Evolutionary conservation across 2,888 invertebrate genomes (phyloP), one percentile per base, ranked within the genome.

Genomic region (Incurvaria masculella): DNA sequence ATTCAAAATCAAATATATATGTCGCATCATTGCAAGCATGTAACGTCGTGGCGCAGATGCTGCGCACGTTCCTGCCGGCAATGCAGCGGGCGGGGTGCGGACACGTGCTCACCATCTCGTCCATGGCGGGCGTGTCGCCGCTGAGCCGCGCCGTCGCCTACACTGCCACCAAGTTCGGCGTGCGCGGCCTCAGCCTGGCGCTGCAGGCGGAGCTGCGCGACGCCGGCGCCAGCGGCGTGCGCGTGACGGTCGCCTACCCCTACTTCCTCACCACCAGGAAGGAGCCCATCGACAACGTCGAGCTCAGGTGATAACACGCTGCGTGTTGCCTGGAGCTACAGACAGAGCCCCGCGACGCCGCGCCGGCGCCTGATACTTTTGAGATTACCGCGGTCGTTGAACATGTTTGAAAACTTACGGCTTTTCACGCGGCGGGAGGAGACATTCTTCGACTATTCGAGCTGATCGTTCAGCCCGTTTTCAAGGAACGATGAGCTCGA

Each of bases 51-150:
- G 48, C 52, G 19, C 51, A 76, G 75, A 70, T 68, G 39, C 63
- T 69, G 18, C 65, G 70, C 49, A 66, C 68, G 42, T 73, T 75
- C 54, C 52, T 76, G 41, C 68, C 70, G 1, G 66, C 63, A 49
- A 76, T 76, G 76, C 62, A 72, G 23, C 57, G 62, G 43, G 56
- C 68, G 27, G 68, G 67, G 52, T 61, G 64, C 4, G 75, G 75
- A 2, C 74, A 73, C 52, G 65, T 76, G 52, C 68, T 74, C n/a
- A 71, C 71, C 11, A 66, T 74, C 8, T 67, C 72, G 2, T 73
- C 74, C 2, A 57, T 73, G 47, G 65, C 68, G 23, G 71, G 19
- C 17, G 2, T 41, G 5, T 16, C 3, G 18, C 16, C 17, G 41
- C 45, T 64, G 61, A 16, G 54, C 61, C 68, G 60, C 48, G 69